A percentile compares a stretch with the other conserved stretches of the same genome.
phyloP scores from a whole-genome alignment of 2,888 invertebrate species.

The Melinopterus prodromus region DNA sequence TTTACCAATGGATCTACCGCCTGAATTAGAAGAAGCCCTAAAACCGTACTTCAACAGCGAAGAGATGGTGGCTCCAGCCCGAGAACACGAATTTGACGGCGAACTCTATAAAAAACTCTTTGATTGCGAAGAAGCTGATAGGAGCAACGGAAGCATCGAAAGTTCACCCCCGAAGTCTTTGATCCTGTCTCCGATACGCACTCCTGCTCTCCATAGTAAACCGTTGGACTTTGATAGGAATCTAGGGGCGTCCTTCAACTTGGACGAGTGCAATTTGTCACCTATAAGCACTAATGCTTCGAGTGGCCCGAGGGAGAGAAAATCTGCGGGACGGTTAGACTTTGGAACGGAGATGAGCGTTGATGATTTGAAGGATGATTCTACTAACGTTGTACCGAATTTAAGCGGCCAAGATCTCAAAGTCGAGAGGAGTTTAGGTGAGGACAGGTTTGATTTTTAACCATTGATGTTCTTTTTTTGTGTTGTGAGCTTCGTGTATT shows the following conservation, averaged over 20 bases:
- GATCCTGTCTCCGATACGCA: constrained; percentile 51
- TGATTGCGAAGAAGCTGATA: constrained; percentile 48
- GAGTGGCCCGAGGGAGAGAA: constrained; percentile 51
- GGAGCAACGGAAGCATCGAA: constrained; percentile 31
- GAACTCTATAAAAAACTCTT: constrained; percentile 55
- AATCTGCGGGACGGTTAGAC: constrained; percentile 64
- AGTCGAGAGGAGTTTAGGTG: constrained; percentile 44
- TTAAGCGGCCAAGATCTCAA: constrained; percentile 42
- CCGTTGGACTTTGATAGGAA: constrained; percentile 26
- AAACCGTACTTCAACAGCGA: constrained; percentile 64
- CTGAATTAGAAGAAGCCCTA: constrained; percentile 68
- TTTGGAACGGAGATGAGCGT: constrained; percentile 66
- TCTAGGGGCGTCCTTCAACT: constrained; percentile 30
- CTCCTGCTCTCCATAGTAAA: constrained; percentile 42
- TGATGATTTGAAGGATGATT: constrained; percentile 54
- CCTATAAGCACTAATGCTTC: constrained; percentile 40
- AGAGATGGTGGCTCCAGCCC: not conserved
- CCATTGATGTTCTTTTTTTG: constrained; percentile 6
- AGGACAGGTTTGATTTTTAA: constrained; percentile 18
- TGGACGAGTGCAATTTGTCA: constrained; percentile 45
- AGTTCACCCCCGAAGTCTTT: constrained; percentile 36
- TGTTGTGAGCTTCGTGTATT: not conserved
- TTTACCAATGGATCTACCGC: constrained; percentile 69
- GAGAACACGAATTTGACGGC: constrained; percentile 41
- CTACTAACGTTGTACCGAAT: constrained; percentile 60